phyloP scores from a whole-genome alignment of 2,797 vertebrate species.

The Pantherophis vulpinus region DNA sequence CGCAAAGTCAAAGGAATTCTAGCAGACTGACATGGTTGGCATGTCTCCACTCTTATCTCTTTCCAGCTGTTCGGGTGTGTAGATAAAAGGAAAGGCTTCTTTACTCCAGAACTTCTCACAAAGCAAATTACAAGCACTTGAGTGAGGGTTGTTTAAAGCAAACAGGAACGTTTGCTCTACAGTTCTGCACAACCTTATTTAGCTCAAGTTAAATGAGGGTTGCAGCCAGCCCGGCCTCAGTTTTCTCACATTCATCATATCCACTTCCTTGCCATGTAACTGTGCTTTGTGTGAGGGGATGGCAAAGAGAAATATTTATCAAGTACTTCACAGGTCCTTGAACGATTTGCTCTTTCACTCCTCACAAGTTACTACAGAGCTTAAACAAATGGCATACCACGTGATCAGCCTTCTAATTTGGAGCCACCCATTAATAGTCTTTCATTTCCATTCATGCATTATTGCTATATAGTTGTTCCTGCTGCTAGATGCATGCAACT shows the following conservation, averaged over 20 bases:
- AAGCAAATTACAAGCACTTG: conserved; percentile 43
- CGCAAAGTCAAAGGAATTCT: conserved; percentile 40
- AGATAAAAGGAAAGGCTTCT: conserved; percentile 64
- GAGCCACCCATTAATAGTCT: neutral
- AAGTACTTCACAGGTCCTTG: conserved; percentile 12
- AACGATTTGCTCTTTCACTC: conserved; percentile 15
- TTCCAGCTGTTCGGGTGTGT: conserved; percentile 54
- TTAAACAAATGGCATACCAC: conserved; percentile 41
- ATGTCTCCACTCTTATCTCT: conserved; percentile 54
- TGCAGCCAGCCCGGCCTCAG: conserved; percentile 35
- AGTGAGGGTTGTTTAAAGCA: conserved; percentile 54
- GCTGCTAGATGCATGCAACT: neutral
- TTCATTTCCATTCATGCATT: neutral
- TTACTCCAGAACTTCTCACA: conserved; percentile 40
- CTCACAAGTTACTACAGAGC: conserved; percentile 33
- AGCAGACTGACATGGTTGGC: conserved; percentile 44
- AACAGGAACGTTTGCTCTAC: conserved; percentile 46
- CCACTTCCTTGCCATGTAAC: neutral
- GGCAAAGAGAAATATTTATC: conserved; percentile 50
- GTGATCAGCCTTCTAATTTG: rapidly evolving
- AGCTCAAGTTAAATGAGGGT: conserved; percentile 20
- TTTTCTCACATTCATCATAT: conserved; percentile 5
- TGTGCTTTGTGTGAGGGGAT: neutral
- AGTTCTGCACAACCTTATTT: conserved; percentile 37
- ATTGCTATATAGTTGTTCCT: neutral